Conservation (phyloP, 2,888 invertebrate genomes). For the Leucoma salicis region DNA sequence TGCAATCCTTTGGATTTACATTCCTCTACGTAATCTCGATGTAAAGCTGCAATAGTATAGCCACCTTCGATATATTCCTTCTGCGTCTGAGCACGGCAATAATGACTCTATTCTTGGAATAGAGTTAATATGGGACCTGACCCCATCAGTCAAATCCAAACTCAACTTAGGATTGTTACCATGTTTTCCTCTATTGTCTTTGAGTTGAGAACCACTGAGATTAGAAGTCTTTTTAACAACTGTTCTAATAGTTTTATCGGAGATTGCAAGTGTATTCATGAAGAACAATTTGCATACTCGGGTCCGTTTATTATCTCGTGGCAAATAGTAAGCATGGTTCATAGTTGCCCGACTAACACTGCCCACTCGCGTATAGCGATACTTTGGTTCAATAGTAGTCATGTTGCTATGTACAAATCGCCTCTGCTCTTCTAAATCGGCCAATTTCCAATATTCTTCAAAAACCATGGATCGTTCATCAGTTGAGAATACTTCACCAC, state of each 20-base stretch:
- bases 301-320: background rate
- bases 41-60: constrained; percentile 13
- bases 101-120: constrained; percentile 17
- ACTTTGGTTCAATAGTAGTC: background rate
- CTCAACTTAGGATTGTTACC: no score
- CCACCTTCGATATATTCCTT: constrained; percentile 16
- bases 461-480: background rate
- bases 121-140: constrained; percentile 16
- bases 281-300: background rate
- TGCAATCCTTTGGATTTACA: constrained; percentile 6
- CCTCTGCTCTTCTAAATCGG: background rate
- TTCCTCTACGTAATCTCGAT: constrained; percentile 14
- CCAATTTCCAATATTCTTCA: background rate
- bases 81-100: constrained; percentile 16
- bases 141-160: no score
- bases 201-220: background rate
- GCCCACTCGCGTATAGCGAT: background rate
- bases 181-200: constrained; percentile 1
- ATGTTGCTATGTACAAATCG: background rate
- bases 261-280: constrained; percentile 1
- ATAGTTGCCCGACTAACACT: background rate
- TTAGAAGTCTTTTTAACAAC: background rate
- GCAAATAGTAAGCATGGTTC: background rate
- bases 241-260: background rate
- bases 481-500: background rate